These are phyloP conservation scores for Erebia epiphron DNA, from an alignment of 2,888 invertebrate genomes.

Conservation along the genomic window DNA sequence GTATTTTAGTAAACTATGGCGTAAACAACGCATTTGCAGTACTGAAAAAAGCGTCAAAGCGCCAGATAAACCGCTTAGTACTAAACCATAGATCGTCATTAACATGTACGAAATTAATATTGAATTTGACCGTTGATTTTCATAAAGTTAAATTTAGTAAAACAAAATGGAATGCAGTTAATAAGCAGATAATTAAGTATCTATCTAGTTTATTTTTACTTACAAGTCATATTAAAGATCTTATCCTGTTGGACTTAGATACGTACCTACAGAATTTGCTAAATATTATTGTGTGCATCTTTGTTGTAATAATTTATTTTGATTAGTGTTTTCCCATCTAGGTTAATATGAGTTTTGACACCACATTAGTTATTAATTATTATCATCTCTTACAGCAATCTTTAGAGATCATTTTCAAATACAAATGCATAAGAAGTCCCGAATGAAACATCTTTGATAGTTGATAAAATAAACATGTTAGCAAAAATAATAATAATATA, in stretches of 20 bases:
- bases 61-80: no score
- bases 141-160: background rate
- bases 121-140: background rate
- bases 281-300: slow-evolving; percentile 18
- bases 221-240: background rate
- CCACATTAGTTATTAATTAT: slow-evolving; percentile 8
- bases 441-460: slow-evolving; percentile 22
- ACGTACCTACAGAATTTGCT: no score
- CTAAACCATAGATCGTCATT: no score
- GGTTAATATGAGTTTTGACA: slow-evolving; percentile 23
- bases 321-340: background rate
- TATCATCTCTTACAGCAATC: slow-evolving; percentile 26
- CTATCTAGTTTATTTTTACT: background rate
- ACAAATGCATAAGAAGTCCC: slow-evolving; percentile 28
- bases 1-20: no score
- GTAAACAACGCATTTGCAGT: no score
- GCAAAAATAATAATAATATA: slow-evolving; percentile 23
- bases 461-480: slow-evolving; percentile 9
- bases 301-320: slow-evolving; percentile 5
- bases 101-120: no score
- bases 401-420: slow-evolving; percentile 33
- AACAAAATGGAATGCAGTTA: background rate
- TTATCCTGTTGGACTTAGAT: no score
- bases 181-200: background rate
- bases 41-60: no score